Conservation (phyloP, 2,113 vertebrate species). For the Galemys pyrenaicus region DNA sequence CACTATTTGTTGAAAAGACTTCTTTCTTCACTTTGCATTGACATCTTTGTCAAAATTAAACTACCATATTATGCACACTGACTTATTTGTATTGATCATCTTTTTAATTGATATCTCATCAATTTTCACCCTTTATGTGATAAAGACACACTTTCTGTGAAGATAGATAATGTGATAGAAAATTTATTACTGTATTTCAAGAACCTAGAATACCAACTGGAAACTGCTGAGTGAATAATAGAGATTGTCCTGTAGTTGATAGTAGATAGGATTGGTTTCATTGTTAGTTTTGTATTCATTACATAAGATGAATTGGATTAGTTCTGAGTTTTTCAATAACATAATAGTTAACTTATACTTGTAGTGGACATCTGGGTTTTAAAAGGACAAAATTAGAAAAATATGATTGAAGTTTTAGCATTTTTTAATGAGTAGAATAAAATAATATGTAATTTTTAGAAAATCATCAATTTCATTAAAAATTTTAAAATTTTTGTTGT, state of each 20-base stretch:
- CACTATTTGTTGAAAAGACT: background rate
- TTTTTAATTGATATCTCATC: background rate
- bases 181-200: background rate
- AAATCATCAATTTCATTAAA: background rate
- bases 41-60: background rate
- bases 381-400: background rate
- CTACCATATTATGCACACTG: background rate
- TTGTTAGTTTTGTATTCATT: background rate
- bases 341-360: no score
- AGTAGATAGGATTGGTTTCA: background rate
- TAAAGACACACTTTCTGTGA: background rate
- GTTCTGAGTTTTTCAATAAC: background rate
- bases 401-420: background rate
- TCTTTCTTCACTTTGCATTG: background rate
- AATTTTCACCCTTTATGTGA: background rate
- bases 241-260: background rate
- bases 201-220: background rate
- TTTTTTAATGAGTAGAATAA: background rate
- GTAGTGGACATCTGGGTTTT: background rate
- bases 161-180: background rate
- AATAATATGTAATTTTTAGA: background rate
- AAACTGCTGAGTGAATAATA: background rate
- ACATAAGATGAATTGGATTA: background rate
- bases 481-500: background rate
- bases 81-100: background rate